phyloP scores from a whole-genome alignment of 2,113 vertebrate genomes.

The Theropithecus gelada region DNA sequence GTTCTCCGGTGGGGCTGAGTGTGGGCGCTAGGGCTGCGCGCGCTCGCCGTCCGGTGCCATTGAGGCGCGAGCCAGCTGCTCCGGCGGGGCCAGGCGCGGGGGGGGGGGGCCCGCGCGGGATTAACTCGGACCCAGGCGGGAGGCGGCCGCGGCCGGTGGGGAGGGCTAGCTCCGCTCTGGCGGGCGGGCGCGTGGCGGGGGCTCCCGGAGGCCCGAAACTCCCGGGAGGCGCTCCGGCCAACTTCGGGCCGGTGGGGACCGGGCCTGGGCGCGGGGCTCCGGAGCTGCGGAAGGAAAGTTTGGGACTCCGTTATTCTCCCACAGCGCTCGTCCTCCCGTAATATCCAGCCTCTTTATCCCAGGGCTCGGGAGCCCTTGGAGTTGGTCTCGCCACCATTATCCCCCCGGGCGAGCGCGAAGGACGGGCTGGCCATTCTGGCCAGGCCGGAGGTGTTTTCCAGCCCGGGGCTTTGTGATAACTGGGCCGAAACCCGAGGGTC shows the following conservation, averaged over 20 bases:
- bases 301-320: neutral
- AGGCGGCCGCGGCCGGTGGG: neutral
- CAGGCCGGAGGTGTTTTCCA: slow-evolving; percentile 41
- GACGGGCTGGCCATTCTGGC: slow-evolving; percentile 21
- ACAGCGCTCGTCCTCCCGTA: neutral
- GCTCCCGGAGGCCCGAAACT: neutral
- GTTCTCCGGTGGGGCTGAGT: neutral
- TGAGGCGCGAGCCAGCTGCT: slow-evolving; percentile 34
- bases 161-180: neutral
- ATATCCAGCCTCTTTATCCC: neutral
- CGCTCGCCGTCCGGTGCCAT: slow-evolving; percentile 22
- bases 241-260: neutral
- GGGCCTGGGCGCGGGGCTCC: neutral
- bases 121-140: neutral
- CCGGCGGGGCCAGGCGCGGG: neutral
- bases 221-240: neutral
- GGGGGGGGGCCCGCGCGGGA: neutral
- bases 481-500: neutral
- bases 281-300: slow-evolving; percentile 36
- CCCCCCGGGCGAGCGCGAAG: neutral
- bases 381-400: slow-evolving; percentile 61
- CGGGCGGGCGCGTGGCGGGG: neutral
- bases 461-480: slow-evolving; percentile 72
- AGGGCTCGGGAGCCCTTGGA: neutral
- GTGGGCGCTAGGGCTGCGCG: slow-evolving; percentile 32